These are phyloP conservation scores for Thera britannica DNA, from an alignment of 2,888 invertebrate genomes.

Conservation along the genomic window DNA sequence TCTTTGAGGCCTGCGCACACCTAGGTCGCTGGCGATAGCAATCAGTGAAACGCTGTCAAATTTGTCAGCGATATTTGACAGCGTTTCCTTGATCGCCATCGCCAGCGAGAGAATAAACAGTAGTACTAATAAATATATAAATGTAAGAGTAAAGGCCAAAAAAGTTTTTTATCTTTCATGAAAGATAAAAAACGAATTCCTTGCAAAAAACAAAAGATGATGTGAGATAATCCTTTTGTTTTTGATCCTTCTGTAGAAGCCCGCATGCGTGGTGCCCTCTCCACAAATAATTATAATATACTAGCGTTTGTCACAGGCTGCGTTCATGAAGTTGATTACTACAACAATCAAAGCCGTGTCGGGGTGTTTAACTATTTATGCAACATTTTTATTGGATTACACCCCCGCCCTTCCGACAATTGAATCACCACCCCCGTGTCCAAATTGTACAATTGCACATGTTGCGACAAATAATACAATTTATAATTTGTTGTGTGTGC, in stretches of 20 bases:
- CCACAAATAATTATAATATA: slow-evolving; percentile 1
- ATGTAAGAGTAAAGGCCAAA: too few species aligned
- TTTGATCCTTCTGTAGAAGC: background rate
- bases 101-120: too few species aligned
- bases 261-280: slow-evolving; percentile 9
- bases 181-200: too few species aligned
- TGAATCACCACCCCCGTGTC: slow-evolving; percentile 25
- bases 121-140: too few species aligned
- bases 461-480: slow-evolving; percentile 41
- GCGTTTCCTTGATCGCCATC: too few species aligned
- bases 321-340: slow-evolving; percentile 32
- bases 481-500: slow-evolving; percentile 40
- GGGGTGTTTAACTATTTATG: slow-evolving; percentile 58
- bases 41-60: too few species aligned
- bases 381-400: slow-evolving; percentile 70
- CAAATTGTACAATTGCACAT: slow-evolving; percentile 36
- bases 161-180: too few species aligned
- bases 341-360: slow-evolving; percentile 47
- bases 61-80: too few species aligned
- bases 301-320: slow-evolving; percentile 10
- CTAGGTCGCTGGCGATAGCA: too few species aligned
- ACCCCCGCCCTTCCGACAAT: slow-evolving; percentile 44
- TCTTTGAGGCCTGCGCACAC: too few species aligned
- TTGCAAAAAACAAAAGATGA: background rate
- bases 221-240: background rate